Base-by-base conservation (phyloP, 2,113 vertebrate species). In the Mellivora capensis region DNA sequence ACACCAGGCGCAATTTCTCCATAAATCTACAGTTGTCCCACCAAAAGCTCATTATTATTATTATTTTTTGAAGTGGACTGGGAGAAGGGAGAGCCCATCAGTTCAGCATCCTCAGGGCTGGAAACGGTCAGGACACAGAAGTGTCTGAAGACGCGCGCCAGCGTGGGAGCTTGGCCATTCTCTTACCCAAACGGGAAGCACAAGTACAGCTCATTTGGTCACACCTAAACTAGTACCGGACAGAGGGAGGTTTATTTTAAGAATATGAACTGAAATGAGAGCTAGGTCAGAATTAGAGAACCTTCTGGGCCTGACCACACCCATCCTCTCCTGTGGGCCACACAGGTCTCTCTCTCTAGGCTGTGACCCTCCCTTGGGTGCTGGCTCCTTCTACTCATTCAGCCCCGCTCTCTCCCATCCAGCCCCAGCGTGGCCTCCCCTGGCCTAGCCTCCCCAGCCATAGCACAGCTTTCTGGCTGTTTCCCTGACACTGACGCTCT, bases 401-500 rank as follows among this genome's bases (percentile, higher is more conserved):
- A 3, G 44, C 13, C 49, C 80, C 18, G 23, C 29, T 83, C n/a
- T 13, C 42, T 15, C 13, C 10, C 12, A 18, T 17, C 39, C 21
- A 54, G 34, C 23, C 7, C 1, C 4, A 14, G 49, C 0, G 0
- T 31, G 57, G 4, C 39, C 52, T 57, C 20, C 21, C 17, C 39
- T 25, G 80, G 25, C 47, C 64, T 39, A 10, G 37, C 23, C 9
- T 57, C 34, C 20, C 44, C 76, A 79, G 21, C 11, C 57, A 4
- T 44, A 39, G 71, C 29, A 61, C n/a, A 52, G 39, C 13, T 34
- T 90, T 44, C 76, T 14, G 27, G 29, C 52, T 15, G 13, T 44
- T n/a, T 31, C 39, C 12, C 25, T 8, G 62, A 62, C 15, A 15
- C 37, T 7, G 2, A 44, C 11, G 17, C 1, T 39, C 39, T 8